Percentiles rank a stretch among this genome's conserved stretches.
Evolutionary conservation across 2,113 vertebrate genomes (phyloP).

Genomic region (Bos javanicus): DNA sequence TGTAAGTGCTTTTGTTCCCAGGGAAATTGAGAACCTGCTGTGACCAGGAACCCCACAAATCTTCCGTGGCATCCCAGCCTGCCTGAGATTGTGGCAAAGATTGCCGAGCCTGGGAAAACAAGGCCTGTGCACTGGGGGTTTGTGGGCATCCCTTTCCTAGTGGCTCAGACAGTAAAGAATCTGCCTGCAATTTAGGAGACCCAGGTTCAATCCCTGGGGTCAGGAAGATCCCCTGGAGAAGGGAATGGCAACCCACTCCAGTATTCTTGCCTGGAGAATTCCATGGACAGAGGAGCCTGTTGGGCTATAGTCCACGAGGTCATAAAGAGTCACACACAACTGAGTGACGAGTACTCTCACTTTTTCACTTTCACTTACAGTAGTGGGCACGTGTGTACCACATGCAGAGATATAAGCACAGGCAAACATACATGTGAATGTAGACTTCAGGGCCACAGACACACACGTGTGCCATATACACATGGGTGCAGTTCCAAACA

Average conservation of each 20-base stretch:
- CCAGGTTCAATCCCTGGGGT: background rate
- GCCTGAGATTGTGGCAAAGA: background rate
- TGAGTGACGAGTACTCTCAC: background rate
- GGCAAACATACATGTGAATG: background rate
- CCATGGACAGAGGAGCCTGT: background rate
- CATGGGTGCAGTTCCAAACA: background rate
- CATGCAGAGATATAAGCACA: background rate
- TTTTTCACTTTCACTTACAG: background rate
- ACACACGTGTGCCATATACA: background rate
- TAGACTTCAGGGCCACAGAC: background rate
- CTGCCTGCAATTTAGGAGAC: background rate
- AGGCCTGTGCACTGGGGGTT: background rate
- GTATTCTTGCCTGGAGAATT: background rate
- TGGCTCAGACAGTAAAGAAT: background rate
- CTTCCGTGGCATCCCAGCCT: background rate
- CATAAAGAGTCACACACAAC: background rate
- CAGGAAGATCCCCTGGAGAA: background rate
- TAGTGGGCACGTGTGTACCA: background rate
- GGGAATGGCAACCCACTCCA: background rate
- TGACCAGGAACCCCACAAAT: slow-evolving; percentile 13
- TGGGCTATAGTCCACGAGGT: background rate
- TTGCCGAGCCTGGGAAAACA: background rate
- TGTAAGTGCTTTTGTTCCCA: slow-evolving; percentile 47
- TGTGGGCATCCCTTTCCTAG: no score
- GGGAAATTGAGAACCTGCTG: slow-evolving; percentile 7